phyloP scores from a whole-genome alignment of 2,888 invertebrate genomes.

The Tipula confusa region DNA sequence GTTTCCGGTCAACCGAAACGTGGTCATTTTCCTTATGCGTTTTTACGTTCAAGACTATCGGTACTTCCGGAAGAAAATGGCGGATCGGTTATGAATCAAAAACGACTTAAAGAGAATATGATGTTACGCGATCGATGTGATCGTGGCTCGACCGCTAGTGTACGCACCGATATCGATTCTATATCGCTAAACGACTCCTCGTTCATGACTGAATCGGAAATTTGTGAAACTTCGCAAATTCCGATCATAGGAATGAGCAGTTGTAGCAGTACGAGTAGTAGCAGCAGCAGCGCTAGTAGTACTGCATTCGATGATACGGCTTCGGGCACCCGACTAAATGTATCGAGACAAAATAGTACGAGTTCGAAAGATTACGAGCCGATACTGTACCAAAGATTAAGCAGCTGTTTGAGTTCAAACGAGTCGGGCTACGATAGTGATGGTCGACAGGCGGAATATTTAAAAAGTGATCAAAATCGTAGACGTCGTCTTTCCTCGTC shows the following conservation, averaged over 20 bases:
- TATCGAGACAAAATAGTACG: slow-evolving; percentile 55
- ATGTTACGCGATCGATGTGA: not conserved
- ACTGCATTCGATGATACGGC: slow-evolving; percentile 45
- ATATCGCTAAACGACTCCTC: not conserved
- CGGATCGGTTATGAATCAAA: slow-evolving; percentile 53
- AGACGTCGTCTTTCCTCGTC: slow-evolving; percentile 44
- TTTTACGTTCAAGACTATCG: slow-evolving; percentile 69
- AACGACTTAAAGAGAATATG: slow-evolving; percentile 36
- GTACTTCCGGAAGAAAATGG: slow-evolving; percentile 71
- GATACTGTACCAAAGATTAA: slow-evolving; percentile 58
- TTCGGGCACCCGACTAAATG: slow-evolving; percentile 50
- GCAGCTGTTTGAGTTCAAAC: slow-evolving; percentile 74
- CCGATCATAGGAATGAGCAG: slow-evolving; percentile 32
- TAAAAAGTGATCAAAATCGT: slow-evolving; percentile 41
- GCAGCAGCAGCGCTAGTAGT: slow-evolving; percentile 40
- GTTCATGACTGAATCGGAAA: not conserved
- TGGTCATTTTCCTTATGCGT: slow-evolving; percentile 71
- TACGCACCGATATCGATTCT: not conserved
- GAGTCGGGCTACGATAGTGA: slow-evolving; percentile 82
- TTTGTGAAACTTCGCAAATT: not conserved
- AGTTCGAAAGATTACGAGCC: slow-evolving; percentile 56
- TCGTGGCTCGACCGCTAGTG: not conserved
- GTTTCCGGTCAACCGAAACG: slow-evolving; percentile 56
- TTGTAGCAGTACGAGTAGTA: slow-evolving; percentile 33
- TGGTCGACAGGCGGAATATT: slow-evolving; percentile 58